Base-by-base conservation (phyloP, 2,888 invertebrate species). In the Chloromyia formosa region DNA sequence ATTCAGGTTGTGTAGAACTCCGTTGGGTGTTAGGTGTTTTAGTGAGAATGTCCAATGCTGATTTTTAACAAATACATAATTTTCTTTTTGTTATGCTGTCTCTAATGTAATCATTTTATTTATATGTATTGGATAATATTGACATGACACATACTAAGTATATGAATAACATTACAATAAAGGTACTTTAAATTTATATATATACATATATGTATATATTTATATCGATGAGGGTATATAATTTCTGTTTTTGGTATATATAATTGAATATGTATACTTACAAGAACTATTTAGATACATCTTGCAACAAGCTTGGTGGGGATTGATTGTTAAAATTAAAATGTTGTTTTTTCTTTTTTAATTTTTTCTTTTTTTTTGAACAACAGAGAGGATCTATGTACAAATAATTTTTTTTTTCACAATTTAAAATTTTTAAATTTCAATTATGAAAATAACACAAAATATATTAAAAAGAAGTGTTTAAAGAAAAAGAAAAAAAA, bases 381-480 rank as follows among this genome's bases (percentile, higher is more conserved):
- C 40, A 27, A 27, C 5, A 27, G 10, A 62, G 62, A 40, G 62
- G 62, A 62, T 40, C 62, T 62, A 62, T 62, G 35, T 62, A 62
- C 62, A 62, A 40, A 62, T 62, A 40, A 40, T n/a, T 61, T 27
- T 61, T 3, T 58, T 58, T n/a, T 58, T 58, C 22, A n/a, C n/a
- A n/a, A n/a, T n/a, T n/a, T n/a, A n/a, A n/a, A n/a, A n/a, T 58
- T 42, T 42, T 9, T 42, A 5, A 9, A 9, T 42, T 42, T 42
- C 42, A 42, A 42, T 9, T 42, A 42, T 9, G 5, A 42, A 42
- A 42, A 12, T 42, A 42, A 42, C 5, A 42, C 42, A 42, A 42
- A 42, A 49, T 49, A n/a, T n/a, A 49, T 49, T n/a, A n/a, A n/a
- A 49, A 49, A 7, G 42, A 9, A 9, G 12, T 9, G 42, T 42